Evolutionary conservation across 2,113 vertebrate species (phyloP).

Genomic region (Campylorhamphus procurvoides): DNA sequence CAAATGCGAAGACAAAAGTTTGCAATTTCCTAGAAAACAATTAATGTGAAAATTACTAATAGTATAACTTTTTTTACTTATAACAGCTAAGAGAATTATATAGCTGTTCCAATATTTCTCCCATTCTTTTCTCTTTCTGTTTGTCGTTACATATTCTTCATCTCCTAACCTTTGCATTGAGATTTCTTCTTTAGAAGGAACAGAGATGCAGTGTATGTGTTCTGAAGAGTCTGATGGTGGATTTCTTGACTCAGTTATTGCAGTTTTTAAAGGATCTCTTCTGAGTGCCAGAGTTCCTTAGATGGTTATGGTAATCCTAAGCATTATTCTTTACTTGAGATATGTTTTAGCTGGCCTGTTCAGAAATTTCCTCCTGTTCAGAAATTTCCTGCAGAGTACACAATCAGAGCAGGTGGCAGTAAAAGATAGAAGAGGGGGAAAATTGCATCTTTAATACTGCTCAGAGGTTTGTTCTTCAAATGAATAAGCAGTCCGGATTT

Average conservation of each 20-base stretch:
- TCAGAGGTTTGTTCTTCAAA: not conserved
- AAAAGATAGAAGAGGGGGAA: conserved; percentile 3
- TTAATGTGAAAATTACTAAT: not conserved
- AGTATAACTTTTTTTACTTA: not conserved
- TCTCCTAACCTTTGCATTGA: not conserved
- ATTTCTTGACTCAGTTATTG: not conserved
- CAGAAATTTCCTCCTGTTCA: not conserved
- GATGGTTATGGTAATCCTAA: not conserved
- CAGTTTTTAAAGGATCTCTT: not conserved
- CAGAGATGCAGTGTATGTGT: not conserved
- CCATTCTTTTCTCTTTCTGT: not conserved
- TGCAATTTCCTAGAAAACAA: not conserved
- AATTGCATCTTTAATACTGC: not conserved
- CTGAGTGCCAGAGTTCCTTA: not conserved
- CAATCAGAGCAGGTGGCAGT: not conserved
- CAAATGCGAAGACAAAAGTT: not conserved
- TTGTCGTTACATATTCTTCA: not conserved
- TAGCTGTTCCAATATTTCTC: not conserved
- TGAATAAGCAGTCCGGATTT: not conserved
- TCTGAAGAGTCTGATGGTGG: not conserved
- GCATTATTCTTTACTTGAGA: not conserved
- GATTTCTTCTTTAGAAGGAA: not conserved
- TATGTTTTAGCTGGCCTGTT: not conserved
- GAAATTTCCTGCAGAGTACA: not conserved
- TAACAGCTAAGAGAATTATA: not conserved